A percentile compares a stretch with the other conserved stretches of the same genome.
These are phyloP conservation scores for Eupithecia abbreviata DNA, from an alignment of 2,888 invertebrate genomes.

Conservation along the genomic window DNA sequence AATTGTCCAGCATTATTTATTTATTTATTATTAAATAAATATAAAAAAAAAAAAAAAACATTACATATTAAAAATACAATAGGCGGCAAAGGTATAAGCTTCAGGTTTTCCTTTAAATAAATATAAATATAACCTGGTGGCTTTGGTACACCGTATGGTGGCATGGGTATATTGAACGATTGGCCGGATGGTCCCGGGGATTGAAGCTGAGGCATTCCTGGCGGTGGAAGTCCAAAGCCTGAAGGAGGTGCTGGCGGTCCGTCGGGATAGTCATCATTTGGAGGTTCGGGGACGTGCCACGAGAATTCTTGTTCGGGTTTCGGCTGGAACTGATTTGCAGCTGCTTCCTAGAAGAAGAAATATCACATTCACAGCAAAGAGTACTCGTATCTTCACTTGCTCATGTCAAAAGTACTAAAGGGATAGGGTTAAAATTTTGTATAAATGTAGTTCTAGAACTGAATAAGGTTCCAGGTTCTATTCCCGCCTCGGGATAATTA, in stretches of 20 bases:
- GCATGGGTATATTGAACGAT: background rate
- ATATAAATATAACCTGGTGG: background rate
- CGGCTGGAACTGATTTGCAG: background rate
- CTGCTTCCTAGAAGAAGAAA: background rate
- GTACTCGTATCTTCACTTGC: background rate
- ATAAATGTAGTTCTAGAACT: background rate
- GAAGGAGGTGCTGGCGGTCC: no score
- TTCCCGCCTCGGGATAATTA: no score
- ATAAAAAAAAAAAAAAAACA: no score
- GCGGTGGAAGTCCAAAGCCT: background rate
- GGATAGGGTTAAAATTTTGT: background rate
- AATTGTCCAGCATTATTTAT: no score
- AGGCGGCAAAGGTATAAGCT: no score
- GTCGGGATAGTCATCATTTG: background rate
- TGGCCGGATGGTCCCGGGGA: background rate
- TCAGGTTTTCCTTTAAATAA: no score
- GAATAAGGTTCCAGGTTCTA: background rate
- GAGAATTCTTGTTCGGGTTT: background rate
- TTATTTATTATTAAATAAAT: no score
- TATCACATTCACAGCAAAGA: background rate
- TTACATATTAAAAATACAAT: no score
- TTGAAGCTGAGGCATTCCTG: background rate
- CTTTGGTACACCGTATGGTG: background rate
- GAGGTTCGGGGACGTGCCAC: background rate
- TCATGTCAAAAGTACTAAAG: background rate